Evolutionary conservation across 2,888 invertebrate species (phyloP).

Genomic region (Desoria tigrina): DNA sequence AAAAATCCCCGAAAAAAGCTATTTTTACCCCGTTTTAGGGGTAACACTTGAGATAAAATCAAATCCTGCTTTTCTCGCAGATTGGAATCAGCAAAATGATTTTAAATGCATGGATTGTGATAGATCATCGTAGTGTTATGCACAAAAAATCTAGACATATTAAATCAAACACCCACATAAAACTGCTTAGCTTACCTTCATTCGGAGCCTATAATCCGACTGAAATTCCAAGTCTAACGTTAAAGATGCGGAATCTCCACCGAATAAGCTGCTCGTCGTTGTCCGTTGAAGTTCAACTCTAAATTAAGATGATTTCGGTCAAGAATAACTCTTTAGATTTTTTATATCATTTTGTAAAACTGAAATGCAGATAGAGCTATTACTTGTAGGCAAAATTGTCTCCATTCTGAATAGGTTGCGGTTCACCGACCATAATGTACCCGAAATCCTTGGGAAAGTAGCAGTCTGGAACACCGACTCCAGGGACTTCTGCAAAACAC

Average conservation of each 20-base stretch:
- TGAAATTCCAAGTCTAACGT: conserved; percentile 45
- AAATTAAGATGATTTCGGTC: neutral
- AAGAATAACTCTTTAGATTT: neutral
- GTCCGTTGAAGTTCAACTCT: conserved; percentile 32
- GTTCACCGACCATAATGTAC: too few species aligned
- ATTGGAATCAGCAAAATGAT: too few species aligned
- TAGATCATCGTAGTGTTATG: too few species aligned
- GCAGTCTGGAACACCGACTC: conserved; percentile 40
- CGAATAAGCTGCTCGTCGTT: conserved; percentile 35
- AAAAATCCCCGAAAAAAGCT: too few species aligned
- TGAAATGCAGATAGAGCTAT: conserved; percentile 33
- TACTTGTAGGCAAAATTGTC: conserved; percentile 26
- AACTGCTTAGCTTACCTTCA: conserved; percentile 41
- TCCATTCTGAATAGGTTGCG: conserved; percentile 31
- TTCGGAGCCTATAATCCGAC: conserved; percentile 46
- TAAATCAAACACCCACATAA: too few species aligned
- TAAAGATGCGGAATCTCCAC: conserved; percentile 37
- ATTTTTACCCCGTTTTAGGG: too few species aligned
- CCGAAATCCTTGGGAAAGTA: conserved; percentile 40
- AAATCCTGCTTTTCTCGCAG: too few species aligned
- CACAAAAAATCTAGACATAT: too few species aligned
- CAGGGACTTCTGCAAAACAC: conserved; percentile 55
- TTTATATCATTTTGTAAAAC: conserved; percentile 29
- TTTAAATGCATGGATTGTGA: too few species aligned
- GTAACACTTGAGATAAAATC: too few species aligned